A percentile compares a stretch with the other conserved stretches of the same genome.
phyloP scores from a whole-genome alignment of 2,888 invertebrate genomes.

The Embidobia sp. region DNA sequence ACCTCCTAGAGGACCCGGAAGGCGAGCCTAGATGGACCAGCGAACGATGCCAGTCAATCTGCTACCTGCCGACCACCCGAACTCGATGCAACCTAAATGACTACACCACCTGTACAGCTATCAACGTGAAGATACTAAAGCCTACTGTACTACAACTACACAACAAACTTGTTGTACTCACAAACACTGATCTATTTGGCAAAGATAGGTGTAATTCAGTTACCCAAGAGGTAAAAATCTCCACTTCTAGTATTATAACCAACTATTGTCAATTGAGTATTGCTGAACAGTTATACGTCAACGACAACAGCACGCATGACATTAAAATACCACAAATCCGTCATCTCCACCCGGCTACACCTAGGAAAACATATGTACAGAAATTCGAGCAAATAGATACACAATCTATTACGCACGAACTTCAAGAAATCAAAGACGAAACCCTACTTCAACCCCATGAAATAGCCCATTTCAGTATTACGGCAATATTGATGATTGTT shows the following conservation, averaged over 20 bases:
- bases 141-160: slow-evolving; percentile 3
- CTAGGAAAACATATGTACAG: too few relatives aligned
- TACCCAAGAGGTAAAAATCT: neutral
- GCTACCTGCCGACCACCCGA: too few relatives aligned
- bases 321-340: too few relatives aligned
- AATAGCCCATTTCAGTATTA: neutral
- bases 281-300: too few relatives aligned
- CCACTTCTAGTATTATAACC: neutral
- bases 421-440: slow-evolving; percentile 12
- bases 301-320: too few relatives aligned
- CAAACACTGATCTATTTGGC: neutral
- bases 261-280: neutral
- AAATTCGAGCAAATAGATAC: neutral
- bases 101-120: too few relatives aligned
- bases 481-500: too few relatives aligned
- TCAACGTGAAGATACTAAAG: neutral
- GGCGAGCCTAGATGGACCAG: too few relatives aligned
- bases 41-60: too few relatives aligned
- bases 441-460: neutral
- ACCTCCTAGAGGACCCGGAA: too few relatives aligned
- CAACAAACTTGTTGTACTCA: slow-evolving; percentile 9
- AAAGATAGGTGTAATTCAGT: neutral
- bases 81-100: too few relatives aligned
- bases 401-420: neutral
- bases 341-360: too few relatives aligned